Conservation (phyloP, 1,140 invertebrate species). For the Macrobrachium nipponense region DNA sequence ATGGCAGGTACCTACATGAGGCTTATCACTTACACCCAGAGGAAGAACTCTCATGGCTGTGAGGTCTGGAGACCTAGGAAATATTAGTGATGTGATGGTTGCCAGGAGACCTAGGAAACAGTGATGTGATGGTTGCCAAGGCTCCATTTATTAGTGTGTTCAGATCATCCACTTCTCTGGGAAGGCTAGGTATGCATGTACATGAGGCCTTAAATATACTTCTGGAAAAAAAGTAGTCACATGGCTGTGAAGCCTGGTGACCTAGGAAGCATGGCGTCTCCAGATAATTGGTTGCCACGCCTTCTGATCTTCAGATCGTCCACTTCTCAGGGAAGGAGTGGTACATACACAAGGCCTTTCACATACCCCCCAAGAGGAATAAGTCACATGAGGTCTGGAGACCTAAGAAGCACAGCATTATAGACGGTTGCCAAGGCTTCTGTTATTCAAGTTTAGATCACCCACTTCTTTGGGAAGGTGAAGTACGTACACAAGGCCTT, state of each 20-base stretch:
- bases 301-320: background rate
- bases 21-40: constrained; percentile 21
- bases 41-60: constrained; percentile 10
- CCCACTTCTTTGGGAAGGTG: too few species aligned
- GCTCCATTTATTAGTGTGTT: too few species aligned
- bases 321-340: background rate
- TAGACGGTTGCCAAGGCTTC: background rate
- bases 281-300: background rate
- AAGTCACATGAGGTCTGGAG: background rate
- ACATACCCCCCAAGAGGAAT: constrained; percentile 31
- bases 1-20: background rate
- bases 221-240: constrained; percentile 19
- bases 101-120: background rate
- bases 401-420: background rate
- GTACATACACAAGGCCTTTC: constrained; percentile 15
- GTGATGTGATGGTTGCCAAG: constrained; percentile 13
- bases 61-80: background rate
- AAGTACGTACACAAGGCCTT: background rate
- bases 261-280: background rate
- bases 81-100: too few species aligned
- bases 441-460: background rate
- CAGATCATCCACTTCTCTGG: constrained; percentile 2
- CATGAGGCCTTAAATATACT: constrained; percentile 8
- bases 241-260: background rate
- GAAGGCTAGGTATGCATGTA: too few species aligned